Evolutionary conservation across 2,888 invertebrate genomes (phyloP).

Genomic region (Camptogramma bilineatum): DNA sequence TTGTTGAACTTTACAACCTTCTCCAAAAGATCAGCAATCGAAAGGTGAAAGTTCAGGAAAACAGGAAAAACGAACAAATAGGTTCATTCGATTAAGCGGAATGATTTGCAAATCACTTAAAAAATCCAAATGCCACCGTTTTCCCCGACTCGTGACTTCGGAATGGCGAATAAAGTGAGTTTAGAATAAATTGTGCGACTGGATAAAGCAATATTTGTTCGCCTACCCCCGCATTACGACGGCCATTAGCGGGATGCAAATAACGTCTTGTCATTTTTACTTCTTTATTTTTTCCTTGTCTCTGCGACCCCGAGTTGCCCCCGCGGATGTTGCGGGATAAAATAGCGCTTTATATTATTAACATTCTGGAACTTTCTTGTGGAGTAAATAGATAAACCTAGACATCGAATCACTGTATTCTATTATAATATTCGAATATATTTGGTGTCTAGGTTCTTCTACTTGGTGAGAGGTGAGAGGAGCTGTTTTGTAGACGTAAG

Average conservation of each 20-base stretch:
- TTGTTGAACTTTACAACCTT: slow-evolving; percentile 46
- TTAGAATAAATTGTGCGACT: slow-evolving; percentile 83
- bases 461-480: too few species aligned
- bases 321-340: slow-evolving; percentile 50
- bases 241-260: slow-evolving; percentile 84
- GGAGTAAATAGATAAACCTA: background rate
- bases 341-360: slow-evolving; percentile 54
- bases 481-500: too few species aligned
- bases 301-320: slow-evolving; percentile 52
- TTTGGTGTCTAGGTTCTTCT: too few species aligned
- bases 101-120: slow-evolving; percentile 82
- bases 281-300: slow-evolving; percentile 74
- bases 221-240: slow-evolving; percentile 83
- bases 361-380: slow-evolving; percentile 39
- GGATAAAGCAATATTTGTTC: slow-evolving; percentile 86
- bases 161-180: slow-evolving; percentile 80
- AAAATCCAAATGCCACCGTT: slow-evolving; percentile 80
- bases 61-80: slow-evolving; percentile 72
- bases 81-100: slow-evolving; percentile 80
- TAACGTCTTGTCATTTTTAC: slow-evolving; percentile 85
- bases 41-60: slow-evolving; percentile 48
- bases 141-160: slow-evolving; percentile 73
- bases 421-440: too few species aligned
- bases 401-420: too few species aligned
- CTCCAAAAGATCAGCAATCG: slow-evolving; percentile 32